Percentiles rank a stretch among this genome's conserved stretches.
phyloP scores from a whole-genome alignment of 2,797 vertebrate genomes.

The Tangara arthus region DNA sequence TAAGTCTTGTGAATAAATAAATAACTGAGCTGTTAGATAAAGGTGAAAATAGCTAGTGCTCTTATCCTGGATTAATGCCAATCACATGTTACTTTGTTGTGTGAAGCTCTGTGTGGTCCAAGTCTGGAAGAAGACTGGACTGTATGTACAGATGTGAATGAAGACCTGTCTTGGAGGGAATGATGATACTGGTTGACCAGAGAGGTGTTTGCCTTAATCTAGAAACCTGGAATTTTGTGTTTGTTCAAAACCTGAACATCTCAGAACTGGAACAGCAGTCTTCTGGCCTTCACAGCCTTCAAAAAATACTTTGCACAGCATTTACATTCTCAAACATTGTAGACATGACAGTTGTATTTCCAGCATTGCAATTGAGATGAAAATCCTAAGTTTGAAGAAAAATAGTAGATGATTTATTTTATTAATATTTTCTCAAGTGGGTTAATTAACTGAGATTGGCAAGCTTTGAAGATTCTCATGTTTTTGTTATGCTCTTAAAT shows the following conservation, averaged over 20 bases:
- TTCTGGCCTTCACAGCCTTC: not conserved
- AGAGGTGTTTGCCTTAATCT: not conserved
- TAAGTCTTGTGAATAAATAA: not conserved
- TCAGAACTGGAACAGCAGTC: not conserved
- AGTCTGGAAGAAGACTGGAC: not conserved
- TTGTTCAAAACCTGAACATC: not conserved
- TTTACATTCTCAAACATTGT: not conserved
- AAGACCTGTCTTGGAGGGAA: not conserved
- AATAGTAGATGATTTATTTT: not conserved
- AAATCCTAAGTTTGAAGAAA: not conserved
- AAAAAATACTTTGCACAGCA: not conserved
- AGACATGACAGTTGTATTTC: not conserved
- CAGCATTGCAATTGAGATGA: not conserved
- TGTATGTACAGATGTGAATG: not conserved
- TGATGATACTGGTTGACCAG: not conserved
- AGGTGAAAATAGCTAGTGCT: not conserved
- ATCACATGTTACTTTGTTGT: not conserved
- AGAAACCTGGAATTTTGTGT: not conserved
- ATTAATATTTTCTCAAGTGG: not conserved
- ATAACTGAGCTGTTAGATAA: not conserved
- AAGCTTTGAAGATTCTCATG: not conserved
- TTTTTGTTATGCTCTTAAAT: not conserved
- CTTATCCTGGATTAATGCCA: not conserved
- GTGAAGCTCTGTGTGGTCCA: not conserved
- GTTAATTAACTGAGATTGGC: not conserved